phyloP scores from a whole-genome alignment of 2,888 invertebrate species.

The Myopa tessellatipennis region DNA sequence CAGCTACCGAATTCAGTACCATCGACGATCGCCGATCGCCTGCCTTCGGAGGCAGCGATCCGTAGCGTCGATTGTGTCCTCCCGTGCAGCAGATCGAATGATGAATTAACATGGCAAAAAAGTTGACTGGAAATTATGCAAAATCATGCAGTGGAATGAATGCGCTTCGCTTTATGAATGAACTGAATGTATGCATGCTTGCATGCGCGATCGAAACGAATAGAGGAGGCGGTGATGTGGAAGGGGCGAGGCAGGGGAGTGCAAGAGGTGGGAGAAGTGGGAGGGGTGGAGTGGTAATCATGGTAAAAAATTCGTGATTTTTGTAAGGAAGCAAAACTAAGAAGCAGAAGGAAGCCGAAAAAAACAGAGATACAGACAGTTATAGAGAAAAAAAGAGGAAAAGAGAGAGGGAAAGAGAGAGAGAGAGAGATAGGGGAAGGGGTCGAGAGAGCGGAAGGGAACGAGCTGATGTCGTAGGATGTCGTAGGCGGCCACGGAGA shows the following conservation, averaged over 20 bases:
- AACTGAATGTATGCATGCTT: slow-evolving; percentile 3
- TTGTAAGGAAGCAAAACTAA: not conserved
- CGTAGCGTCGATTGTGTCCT: slow-evolving; percentile 32
- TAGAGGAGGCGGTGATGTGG: not conserved
- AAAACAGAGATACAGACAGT: no score
- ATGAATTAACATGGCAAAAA: slow-evolving; percentile 36
- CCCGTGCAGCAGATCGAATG: slow-evolving; percentile 24
- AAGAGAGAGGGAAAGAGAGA: not conserved
- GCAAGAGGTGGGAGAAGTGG: not conserved
- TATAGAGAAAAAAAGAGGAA: not conserved
- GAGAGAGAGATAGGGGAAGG: not conserved
- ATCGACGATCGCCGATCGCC: not conserved
- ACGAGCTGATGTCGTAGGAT: not conserved
- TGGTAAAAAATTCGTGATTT: not conserved
- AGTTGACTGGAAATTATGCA: slow-evolving; percentile 38
- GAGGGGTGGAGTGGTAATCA: not conserved
- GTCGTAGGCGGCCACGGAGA: not conserved
- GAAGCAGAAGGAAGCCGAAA: not conserved
- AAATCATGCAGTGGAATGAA: slow-evolving; percentile 44
- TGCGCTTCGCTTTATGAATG: slow-evolving; percentile 35
- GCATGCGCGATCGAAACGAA: no score
- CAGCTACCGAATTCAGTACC: slow-evolving; percentile 9
- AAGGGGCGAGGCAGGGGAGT: not conserved
- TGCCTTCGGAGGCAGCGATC: slow-evolving; percentile 21
- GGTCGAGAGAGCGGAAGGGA: not conserved